These are phyloP conservation scores for Zaprionus taronus DNA, from an alignment of 1,140 invertebrate species.

Conservation along the genomic window DNA sequence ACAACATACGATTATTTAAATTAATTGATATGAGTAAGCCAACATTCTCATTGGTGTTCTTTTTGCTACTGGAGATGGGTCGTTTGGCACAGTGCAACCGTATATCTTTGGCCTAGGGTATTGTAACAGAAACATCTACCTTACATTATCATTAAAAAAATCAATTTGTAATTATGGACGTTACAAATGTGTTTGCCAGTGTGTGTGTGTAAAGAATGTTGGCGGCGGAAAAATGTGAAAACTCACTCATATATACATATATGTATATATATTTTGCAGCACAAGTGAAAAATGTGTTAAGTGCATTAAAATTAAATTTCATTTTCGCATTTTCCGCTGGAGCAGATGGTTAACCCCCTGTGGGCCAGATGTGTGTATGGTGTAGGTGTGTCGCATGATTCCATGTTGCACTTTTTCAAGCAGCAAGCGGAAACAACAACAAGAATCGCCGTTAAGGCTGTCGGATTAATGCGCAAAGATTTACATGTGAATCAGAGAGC, in stretches of 20 bases:
- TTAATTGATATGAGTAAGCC: too few species aligned
- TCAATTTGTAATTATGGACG: conserved; percentile 74
- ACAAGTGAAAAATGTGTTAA: conserved; percentile 76
- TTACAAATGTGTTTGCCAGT: conserved; percentile 13
- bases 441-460: conserved; percentile 55
- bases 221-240: conserved; percentile 41
- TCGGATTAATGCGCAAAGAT: conserved; percentile 70
- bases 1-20: too few species aligned
- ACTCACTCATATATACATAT: conserved; percentile 17
- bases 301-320: conserved; percentile 77
- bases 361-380: conserved; percentile 3
- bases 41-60: too few species aligned
- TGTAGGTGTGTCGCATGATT: conserved; percentile 8
- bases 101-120: conserved; percentile 14
- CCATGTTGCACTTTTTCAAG: conserved; percentile 54
- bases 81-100: too few species aligned
- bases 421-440: conserved; percentile 37
- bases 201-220: conserved; percentile 13
- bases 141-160: conserved; percentile 70
- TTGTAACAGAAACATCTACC: conserved; percentile 6
- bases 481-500: conserved; percentile 66
- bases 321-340: conserved; percentile 38
- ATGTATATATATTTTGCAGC: conserved; percentile 50
- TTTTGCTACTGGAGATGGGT: too few species aligned
- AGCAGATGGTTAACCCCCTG: conserved; percentile 33